phyloP scores from a whole-genome alignment of 2,797 vertebrate species.

The Pelodytes ibericus region DNA sequence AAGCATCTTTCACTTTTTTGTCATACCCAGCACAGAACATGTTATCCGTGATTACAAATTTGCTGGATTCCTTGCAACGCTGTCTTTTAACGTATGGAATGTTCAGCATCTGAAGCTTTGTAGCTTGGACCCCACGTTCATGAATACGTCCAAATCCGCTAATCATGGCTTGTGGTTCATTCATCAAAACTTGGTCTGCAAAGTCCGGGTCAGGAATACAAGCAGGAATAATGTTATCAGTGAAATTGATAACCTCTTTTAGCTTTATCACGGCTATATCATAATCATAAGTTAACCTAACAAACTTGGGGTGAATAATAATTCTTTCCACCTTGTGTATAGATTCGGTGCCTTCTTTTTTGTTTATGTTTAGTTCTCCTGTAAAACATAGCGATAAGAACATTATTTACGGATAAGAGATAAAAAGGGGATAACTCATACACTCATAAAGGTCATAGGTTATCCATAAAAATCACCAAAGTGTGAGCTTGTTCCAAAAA shows the following conservation, averaged over 20 bases:
- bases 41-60: slow-evolving; percentile 73
- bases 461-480: too few relatives aligned
- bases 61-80: slow-evolving; percentile 83
- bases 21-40: slow-evolving; percentile 96
- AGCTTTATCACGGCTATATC: slow-evolving; percentile 91
- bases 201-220: slow-evolving; percentile 85
- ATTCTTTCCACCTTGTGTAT: slow-evolving; percentile 70
- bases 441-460: too few relatives aligned
- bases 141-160: slow-evolving; percentile 87
- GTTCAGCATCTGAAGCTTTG: slow-evolving; percentile 76
- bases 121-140: slow-evolving; percentile 73
- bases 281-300: slow-evolving; percentile 76
- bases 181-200: slow-evolving; percentile 88
- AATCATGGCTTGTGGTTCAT: slow-evolving; percentile 71
- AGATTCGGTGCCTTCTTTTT: slow-evolving; percentile 68
- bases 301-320: slow-evolving; percentile 76
- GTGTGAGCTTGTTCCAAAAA: too few relatives aligned
- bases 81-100: slow-evolving; percentile 83
- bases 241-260: slow-evolving; percentile 77
- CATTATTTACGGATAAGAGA: background rate
- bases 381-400: slow-evolving; percentile 37
- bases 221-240: slow-evolving; percentile 77
- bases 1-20: slow-evolving; percentile 77
- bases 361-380: slow-evolving; percentile 82
- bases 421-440: background rate